These are phyloP conservation scores for Odobenus rosmarus DNA, from an alignment of 2,113 vertebrate genomes.

Conservation along the genomic window DNA sequence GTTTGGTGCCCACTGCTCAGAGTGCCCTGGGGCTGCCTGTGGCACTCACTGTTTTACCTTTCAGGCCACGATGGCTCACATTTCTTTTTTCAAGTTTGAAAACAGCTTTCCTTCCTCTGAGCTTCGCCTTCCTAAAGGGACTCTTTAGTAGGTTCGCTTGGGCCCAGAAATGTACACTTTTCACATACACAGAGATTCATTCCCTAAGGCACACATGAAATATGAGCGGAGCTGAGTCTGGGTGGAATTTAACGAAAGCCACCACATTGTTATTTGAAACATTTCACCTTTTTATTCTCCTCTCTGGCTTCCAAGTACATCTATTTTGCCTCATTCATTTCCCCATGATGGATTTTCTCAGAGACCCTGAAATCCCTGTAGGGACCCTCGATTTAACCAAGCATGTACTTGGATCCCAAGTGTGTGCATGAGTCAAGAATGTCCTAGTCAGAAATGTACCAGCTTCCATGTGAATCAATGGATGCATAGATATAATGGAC, in stretches of 20 bases:
- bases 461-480: not conserved
- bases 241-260: not conserved
- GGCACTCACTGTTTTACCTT: not conserved
- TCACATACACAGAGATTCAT: not conserved
- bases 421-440: not conserved
- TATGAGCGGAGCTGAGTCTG: not conserved
- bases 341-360: not conserved
- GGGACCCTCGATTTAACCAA: not conserved
- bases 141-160: not conserved
- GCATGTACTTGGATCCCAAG: not conserved
- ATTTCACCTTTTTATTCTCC: not conserved
- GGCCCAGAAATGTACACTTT: not conserved
- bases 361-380: not conserved
- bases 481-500: not conserved
- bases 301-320: not conserved
- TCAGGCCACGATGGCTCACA: not conserved
- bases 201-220: not conserved
- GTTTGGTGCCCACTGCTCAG: not conserved
- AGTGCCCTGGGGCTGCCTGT: fast-evolving
- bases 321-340: not conserved
- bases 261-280: not conserved
- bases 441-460: not conserved
- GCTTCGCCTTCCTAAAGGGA: not conserved
- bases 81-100: not conserved
- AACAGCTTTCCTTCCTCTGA: not conserved